Conservation (phyloP, 2,888 invertebrate species). For the Cerastis leucographa region DNA sequence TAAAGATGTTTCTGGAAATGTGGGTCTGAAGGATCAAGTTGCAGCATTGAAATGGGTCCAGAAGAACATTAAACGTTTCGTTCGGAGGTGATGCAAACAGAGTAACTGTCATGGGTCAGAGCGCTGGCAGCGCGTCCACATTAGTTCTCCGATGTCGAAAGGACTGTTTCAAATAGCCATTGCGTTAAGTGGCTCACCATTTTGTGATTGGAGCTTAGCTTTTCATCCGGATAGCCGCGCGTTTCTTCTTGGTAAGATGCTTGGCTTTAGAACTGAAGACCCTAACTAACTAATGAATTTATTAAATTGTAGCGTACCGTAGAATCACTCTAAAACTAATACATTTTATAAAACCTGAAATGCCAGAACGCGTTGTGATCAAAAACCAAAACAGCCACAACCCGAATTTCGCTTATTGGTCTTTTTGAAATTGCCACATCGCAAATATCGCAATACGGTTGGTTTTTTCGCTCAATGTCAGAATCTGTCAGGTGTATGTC, state of each 20-base stretch:
- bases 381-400: no score
- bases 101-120: conserved; percentile 46
- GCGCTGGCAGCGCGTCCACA: conserved; percentile 39
- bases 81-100: conserved; percentile 37
- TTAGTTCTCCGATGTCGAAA: conserved; percentile 39
- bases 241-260: conserved; percentile 19
- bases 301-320: no score
- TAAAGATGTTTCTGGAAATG: conserved; percentile 39
- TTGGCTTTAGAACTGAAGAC: conserved; percentile 30
- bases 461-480: no score
- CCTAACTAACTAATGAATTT: conserved; percentile 26
- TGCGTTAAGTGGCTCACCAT: conserved; percentile 28
- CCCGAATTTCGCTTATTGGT: no score
- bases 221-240: conserved; percentile 38
- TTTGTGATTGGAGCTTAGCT: conserved; percentile 20
- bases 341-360: no score
- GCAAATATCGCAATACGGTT: no score
- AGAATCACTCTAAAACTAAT: no score
- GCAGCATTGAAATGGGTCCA: conserved; percentile 39
- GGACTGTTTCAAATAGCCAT: conserved; percentile 48
- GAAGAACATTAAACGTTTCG: conserved; percentile 37
- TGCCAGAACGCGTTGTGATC: no score
- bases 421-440: no score
- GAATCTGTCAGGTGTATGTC: no score
- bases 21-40: conserved; percentile 50